These are phyloP conservation scores for Acholoe squamosa DNA, from an alignment of 2,888 invertebrate genomes.

Conservation along the genomic window DNA sequence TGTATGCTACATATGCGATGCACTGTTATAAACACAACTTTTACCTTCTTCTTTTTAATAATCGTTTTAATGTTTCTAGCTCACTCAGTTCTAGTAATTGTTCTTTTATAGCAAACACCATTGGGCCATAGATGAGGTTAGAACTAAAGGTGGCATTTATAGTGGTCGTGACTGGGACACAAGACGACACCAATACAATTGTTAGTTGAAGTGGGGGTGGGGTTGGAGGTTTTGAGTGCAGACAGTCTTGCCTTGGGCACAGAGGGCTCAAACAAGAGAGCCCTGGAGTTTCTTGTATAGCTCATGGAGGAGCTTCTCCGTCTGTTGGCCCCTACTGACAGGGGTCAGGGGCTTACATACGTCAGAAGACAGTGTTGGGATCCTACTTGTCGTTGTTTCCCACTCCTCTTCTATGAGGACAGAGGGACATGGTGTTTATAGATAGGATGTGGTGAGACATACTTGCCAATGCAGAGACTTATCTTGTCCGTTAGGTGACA, in stretches of 20 bases:
- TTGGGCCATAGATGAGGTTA: no score
- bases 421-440: neutral
- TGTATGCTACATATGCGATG: no score
- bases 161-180: conserved; percentile 4
- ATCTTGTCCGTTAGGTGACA: neutral
- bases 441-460: neutral
- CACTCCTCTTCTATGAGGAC: neutral
- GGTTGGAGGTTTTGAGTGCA: neutral
- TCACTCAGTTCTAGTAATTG: no score
- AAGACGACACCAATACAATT: neutral
- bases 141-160: no score
- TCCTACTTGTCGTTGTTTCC: neutral
- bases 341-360: conserved; percentile 30
- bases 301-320: neutral
- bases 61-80: no score
- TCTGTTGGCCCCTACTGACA: neutral
- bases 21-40: no score
- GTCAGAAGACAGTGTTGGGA: conserved; percentile 8
- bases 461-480: neutral
- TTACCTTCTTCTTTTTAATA: no score
- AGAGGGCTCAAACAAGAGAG: neutral
- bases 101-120: no score
- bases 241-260: neutral
- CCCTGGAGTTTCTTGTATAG: neutral
- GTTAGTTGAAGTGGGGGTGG: neutral